Evolutionary conservation across 2,888 invertebrate genomes (phyloP), one percentile per base, ranked within the genome.

Genomic region (Endotricha flammealis): DNA sequence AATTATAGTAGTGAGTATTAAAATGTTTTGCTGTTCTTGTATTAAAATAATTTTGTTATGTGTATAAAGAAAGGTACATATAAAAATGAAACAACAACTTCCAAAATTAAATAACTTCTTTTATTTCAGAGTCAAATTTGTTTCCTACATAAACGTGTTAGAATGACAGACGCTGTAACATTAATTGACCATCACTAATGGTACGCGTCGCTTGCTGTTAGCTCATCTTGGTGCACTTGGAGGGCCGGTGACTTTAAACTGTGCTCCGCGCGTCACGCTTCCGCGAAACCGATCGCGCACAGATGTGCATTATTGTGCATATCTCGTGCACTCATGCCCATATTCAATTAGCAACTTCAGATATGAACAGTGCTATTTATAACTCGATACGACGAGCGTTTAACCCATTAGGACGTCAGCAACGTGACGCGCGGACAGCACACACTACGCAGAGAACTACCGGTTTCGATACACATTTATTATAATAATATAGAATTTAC

Each of bases 31-130:
- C n/a, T n/a, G n/a, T n/a, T n/a, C n/a, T n/a, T n/a, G n/a, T n/a
- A n/a, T n/a, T n/a, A 41, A 35, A 32, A 29, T 12, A 28, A 17
- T 14, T 2, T 12, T 4, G 6, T 2, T 1, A 9, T 8, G 7
- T 25, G 4, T 7, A 10, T 29, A 10, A 6, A 3, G 9, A 24
- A 30, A 25, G 6, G 17, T 3, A 11, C 24, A 16, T 38, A 12
- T 13, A 27, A 10, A 68, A 82, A 80, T 79, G 52, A 86, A 86
- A 85, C 83, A 60, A 75, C 58, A 57, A 61, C 43, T 65, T 86
- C 82, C 82, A 85, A 86, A 86, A 86, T 85, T 85, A 85, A 86
- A 86, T 85, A 85, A 83, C 81, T 83, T 86, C 81, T 83, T 86
- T 86, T 85, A 86, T 83, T 81, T 83, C 82, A 85, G 80, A 85